These are phyloP conservation scores for Papilio elwesi DNA, from an alignment of 2,888 invertebrate genomes.

Conservation along the genomic window DNA sequence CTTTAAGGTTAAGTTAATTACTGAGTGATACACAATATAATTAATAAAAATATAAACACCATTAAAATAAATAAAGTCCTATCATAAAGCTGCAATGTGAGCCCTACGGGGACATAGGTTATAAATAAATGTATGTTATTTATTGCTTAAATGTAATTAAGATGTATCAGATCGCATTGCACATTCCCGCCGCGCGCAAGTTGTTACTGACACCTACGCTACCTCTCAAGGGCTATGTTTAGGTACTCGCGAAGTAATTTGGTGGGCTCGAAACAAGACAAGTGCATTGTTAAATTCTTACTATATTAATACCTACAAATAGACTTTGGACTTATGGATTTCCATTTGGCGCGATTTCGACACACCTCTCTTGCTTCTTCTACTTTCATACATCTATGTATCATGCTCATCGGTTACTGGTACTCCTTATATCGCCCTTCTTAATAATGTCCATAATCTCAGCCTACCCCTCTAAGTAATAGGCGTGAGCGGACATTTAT, in stretches of 20 bases:
- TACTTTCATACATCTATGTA: no score
- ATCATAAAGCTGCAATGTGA: slow-evolving; percentile 24
- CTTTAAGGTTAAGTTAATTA: no score
- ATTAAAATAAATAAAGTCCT: background rate
- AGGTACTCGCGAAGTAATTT: slow-evolving; percentile 32
- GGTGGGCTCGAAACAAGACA: slow-evolving; percentile 8
- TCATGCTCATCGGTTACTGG: no score
- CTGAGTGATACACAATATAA: no score
- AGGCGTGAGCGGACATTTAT: no score
- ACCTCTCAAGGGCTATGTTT: slow-evolving; percentile 41
- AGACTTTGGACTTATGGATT: no score
- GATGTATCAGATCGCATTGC: slow-evolving; percentile 41
- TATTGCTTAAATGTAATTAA: slow-evolving; percentile 43
- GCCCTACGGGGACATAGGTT: slow-evolving; percentile 31
- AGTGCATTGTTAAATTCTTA: slow-evolving; percentile 20
- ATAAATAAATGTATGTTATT: slow-evolving; percentile 37
- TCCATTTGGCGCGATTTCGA: no score
- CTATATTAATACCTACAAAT: background rate
- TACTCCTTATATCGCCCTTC: no score
- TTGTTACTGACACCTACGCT: slow-evolving; percentile 35
- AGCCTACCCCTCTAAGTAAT: no score
- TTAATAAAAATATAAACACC: no score
- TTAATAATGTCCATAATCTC: no score
- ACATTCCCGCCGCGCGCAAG: slow-evolving; percentile 38
- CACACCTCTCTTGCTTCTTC: no score